phyloP scores from a whole-genome alignment of 2,888 invertebrate genomes.

The Oeneis ivallda region DNA sequence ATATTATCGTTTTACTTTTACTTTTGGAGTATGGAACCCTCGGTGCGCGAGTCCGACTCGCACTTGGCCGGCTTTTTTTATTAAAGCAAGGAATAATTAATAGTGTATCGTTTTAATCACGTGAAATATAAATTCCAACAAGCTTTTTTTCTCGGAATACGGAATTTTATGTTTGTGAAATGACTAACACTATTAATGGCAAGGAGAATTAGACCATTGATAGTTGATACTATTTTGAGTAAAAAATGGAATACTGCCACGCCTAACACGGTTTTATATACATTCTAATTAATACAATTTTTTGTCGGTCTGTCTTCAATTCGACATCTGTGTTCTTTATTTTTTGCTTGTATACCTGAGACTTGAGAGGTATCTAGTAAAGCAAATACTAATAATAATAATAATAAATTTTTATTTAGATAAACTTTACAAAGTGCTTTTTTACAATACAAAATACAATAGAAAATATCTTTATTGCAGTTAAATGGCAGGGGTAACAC shows the following conservation, averaged over 20 bases:
- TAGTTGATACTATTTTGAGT: slow-evolving; percentile 16
- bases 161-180: slow-evolving; percentile 24
- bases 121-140: not conserved
- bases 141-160: not conserved
- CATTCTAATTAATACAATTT: slow-evolving; percentile 24
- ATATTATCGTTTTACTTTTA: no score
- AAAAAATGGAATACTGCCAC: slow-evolving; percentile 18
- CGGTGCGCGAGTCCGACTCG: no score
- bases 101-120: not conserved
- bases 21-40: no score
- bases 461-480: no score
- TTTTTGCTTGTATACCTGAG: slow-evolving; percentile 20
- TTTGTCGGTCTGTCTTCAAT: slow-evolving; percentile 16
- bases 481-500: no score
- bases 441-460: no score
- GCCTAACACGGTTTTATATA: slow-evolving; percentile 27
- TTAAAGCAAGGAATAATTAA: not conserved
- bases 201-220: slow-evolving; percentile 22
- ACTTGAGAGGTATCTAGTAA: not conserved
- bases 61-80: no score
- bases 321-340: slow-evolving; percentile 20
- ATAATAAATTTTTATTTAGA: no score
- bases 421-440: no score
- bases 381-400: no score
- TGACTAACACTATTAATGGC: slow-evolving; percentile 25